These are phyloP conservation scores for Trematomus bernacchii DNA, from an alignment of 2,797 vertebrate genomes.

Conservation along the genomic window DNA sequence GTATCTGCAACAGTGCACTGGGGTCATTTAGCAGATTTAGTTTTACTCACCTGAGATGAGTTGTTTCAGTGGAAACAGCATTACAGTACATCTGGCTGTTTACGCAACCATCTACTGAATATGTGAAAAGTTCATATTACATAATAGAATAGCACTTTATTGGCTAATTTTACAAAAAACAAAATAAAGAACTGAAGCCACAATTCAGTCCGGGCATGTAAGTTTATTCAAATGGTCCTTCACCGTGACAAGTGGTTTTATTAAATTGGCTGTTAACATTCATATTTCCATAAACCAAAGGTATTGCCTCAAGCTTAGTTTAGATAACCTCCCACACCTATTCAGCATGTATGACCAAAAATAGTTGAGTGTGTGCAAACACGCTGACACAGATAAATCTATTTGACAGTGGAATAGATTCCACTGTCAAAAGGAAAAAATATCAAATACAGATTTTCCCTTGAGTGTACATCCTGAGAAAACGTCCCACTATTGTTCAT, in stretches of 20 bases:
- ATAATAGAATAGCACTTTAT: background rate
- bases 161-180: background rate
- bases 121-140: background rate
- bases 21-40: background rate
- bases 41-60: background rate
- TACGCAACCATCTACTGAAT: background rate
- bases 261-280: background rate
- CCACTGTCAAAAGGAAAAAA: background rate
- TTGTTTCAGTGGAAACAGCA: background rate
- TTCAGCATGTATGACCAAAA: background rate
- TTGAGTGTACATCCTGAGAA: background rate
- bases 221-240: background rate
- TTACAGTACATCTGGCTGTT: background rate
- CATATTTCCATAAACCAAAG: background rate
- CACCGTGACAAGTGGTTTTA: background rate
- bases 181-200: background rate
- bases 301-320: background rate
- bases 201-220: background rate
- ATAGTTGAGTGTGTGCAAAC: background rate
- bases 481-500: background rate
- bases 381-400: background rate
- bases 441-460: background rate
- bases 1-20: background rate
- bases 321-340: background rate
- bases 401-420: too few species aligned